These are phyloP conservation scores for Salvator merianae DNA, from an alignment of 2,113 vertebrate genomes.

Conservation along the genomic window DNA sequence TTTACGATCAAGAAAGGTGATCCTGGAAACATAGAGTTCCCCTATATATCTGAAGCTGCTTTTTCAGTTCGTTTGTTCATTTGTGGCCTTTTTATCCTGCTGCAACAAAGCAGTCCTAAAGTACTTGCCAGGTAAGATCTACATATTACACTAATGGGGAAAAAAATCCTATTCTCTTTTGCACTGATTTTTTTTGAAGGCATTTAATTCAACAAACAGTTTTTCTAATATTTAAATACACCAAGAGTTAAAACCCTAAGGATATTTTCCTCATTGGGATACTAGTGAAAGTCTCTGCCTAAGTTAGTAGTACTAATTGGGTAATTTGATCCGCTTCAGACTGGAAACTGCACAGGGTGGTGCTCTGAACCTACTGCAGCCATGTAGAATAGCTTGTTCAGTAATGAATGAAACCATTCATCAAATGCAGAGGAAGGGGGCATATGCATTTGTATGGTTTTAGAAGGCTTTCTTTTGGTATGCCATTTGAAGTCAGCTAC, in stretches of 20 bases:
- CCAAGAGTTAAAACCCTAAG: not conserved
- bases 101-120: no score
- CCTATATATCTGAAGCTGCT: no score
- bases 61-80: no score
- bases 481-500: not conserved
- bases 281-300: slow-evolving; percentile 31
- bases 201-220: not conserved
- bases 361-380: slow-evolving; percentile 34
- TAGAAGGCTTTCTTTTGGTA: slow-evolving; percentile 21
- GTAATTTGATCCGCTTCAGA: slow-evolving; percentile 50
- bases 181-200: not conserved
- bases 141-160: no score
- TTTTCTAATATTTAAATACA: not conserved
- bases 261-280: not conserved
- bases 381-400: slow-evolving; percentile 36
- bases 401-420: slow-evolving; percentile 32
- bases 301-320: slow-evolving; percentile 30
- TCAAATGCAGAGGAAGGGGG: accelerated
- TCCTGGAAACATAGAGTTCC: no score
- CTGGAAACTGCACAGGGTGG: slow-evolving; percentile 49
- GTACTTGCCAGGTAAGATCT: no score
- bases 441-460: slow-evolving; percentile 20
- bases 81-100: no score
- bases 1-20: no score
- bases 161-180: not conserved